phyloP scores from a whole-genome alignment of 2,113 vertebrate species.

The Tiliqua scincoides region DNA sequence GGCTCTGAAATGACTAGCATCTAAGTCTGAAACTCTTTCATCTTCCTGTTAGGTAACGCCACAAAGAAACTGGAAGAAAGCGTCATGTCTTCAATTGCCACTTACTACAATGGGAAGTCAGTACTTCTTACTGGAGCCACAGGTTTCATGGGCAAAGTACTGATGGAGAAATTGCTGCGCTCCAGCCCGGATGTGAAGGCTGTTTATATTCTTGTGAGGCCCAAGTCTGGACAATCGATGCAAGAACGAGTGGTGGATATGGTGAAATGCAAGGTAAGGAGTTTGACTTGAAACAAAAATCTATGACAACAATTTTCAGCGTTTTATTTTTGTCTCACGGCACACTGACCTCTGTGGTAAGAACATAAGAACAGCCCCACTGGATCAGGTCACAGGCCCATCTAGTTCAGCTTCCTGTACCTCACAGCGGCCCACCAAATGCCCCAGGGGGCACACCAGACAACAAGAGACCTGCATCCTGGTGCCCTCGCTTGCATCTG shows the following conservation, averaged over 20 bases:
- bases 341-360: too few relatives aligned
- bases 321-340: too few relatives aligned
- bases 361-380: too few relatives aligned
- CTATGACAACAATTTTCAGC: too few relatives aligned
- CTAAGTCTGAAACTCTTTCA: conserved; percentile 13
- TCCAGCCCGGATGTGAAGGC: conserved; percentile 87
- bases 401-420: too few relatives aligned
- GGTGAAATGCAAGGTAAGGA: conserved; percentile 88
- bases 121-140: conserved; percentile 93
- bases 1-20: neutral
- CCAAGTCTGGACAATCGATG: conserved; percentile 90
- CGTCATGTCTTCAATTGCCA: conserved; percentile 84
- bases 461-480: too few relatives aligned
- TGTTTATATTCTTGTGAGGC: conserved; percentile 90
- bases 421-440: too few relatives aligned
- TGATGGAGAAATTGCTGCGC: conserved; percentile 93
- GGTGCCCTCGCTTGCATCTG: too few relatives aligned
- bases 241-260: conserved; percentile 88
- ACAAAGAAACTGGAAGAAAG: conserved; percentile 47
- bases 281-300: neutral
- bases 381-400: too few relatives aligned
- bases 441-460: too few relatives aligned
- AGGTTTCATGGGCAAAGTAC: conserved; percentile 95
- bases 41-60: conserved; percentile 69
- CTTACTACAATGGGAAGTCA: conserved; percentile 88